A percentile compares a stretch with the other conserved stretches of the same genome.
phyloP scores from a whole-genome alignment of 1,140 invertebrate genomes.

The Uloborus diversus region DNA sequence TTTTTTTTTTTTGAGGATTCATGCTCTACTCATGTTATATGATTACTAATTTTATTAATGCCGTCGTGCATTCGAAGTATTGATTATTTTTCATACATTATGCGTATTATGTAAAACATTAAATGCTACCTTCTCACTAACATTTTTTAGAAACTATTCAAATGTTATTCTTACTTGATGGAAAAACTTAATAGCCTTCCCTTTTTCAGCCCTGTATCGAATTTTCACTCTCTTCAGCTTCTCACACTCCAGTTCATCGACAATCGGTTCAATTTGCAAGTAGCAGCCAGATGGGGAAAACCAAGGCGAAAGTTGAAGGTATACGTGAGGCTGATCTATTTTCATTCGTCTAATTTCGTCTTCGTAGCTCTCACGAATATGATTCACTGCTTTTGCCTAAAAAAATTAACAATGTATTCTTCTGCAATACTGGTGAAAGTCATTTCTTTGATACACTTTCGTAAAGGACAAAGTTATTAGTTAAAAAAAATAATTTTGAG shows the following conservation, averaged over 20 bases:
- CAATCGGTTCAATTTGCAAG: conserved; percentile 28
- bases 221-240: conserved; percentile 7
- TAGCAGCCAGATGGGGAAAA: conserved; percentile 30
- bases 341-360: background rate
- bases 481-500: background rate
- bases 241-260: conserved; percentile 8
- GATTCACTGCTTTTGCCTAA: conserved; percentile 22
- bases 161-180: conserved; percentile 18
- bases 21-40: background rate
- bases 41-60: background rate
- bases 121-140: background rate
- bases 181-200: conserved; percentile 18
- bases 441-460: no score
- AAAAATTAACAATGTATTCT: background rate
- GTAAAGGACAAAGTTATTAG: background rate
- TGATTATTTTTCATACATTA: background rate
- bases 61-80: background rate
- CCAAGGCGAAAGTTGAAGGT: conserved; percentile 5
- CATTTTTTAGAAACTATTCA: background rate
- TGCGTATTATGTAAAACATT: background rate
- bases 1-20: background rate
- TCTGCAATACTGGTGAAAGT: background rate
- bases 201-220: conserved; percentile 26
- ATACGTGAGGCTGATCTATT: background rate
- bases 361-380: background rate